Percentiles rank a stretch among this genome's conserved stretches.
These are phyloP conservation scores for Microchrysa polita DNA, from an alignment of 2,888 invertebrate species.

Conservation along the genomic window DNA sequence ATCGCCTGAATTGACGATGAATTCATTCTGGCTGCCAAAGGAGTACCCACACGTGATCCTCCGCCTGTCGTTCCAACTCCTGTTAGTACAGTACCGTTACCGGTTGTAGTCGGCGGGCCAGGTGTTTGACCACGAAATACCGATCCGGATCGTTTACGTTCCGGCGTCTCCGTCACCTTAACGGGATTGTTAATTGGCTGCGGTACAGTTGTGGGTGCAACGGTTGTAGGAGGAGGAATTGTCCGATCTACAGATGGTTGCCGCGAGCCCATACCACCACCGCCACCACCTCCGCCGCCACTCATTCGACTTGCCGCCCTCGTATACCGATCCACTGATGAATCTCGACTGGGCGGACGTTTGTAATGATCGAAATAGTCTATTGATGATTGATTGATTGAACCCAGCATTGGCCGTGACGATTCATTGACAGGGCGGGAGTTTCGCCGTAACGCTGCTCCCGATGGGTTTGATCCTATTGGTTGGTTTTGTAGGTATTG, in stretches of 20 bases:
- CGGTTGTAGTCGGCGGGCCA: conserved; percentile 65
- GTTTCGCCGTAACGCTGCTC: conserved; percentile 65
- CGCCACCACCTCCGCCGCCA: conserved; percentile 61
- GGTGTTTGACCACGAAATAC: conserved; percentile 66
- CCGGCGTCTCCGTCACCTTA: conserved; percentile 57
- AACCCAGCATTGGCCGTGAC: conserved; percentile 66
- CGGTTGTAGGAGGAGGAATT: conserved; percentile 23
- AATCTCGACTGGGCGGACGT: conserved; percentile 87
- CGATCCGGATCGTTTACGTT: conserved; percentile 69
- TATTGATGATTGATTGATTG: conserved; percentile 73
- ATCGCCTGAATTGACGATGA: conserved; percentile 62
- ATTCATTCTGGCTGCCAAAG: conserved; percentile 64
- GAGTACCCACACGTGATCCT: conserved; percentile 67
- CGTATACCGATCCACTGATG: conserved; percentile 84
- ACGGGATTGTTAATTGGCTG: not conserved
- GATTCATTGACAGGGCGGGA: conserved; percentile 66
- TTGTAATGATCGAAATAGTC: conserved; percentile 96
- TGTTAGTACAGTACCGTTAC: conserved; percentile 75
- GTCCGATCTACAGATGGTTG: conserved; percentile 82
- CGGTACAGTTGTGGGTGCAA: conserved; percentile 26
- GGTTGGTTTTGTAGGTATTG: conserved; percentile 42
- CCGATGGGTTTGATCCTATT: conserved; percentile 55
- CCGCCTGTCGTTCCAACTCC: conserved; percentile 53
- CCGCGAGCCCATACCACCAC: conserved; percentile 69
- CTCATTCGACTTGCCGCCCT: conserved; percentile 73